Percentiles rank a stretch among this genome's conserved stretches.
phyloP scores from a whole-genome alignment of 37 sponge, comb jelly and placozoan species.

The Chondrosia reniformis region DNA sequence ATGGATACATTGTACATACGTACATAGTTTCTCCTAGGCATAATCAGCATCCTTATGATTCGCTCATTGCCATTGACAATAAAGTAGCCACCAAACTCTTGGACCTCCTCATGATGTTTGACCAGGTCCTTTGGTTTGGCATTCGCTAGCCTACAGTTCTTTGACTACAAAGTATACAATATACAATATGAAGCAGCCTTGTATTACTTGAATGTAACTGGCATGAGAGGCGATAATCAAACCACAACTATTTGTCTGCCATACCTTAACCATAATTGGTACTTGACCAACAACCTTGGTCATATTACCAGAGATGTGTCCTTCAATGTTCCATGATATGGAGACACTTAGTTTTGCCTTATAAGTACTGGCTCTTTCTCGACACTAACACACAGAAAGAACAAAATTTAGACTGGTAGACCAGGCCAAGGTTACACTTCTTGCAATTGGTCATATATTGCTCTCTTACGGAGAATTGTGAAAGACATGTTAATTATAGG shows the following conservation, averaged over 20 bases:
- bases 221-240: neutral
- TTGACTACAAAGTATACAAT: slow-evolving; percentile 52
- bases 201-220: neutral
- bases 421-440: no score
- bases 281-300: slow-evolving; percentile 51
- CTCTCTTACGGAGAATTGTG: no score
- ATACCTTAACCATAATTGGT: slow-evolving; percentile 95
- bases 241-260: no score
- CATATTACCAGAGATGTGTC: slow-evolving; percentile 11
- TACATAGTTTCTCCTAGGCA: slow-evolving; percentile 88
- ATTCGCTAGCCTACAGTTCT: slow-evolving; percentile 60
- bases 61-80: slow-evolving; percentile 94
- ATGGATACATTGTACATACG: no score
- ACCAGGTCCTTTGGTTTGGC: slow-evolving; percentile 65
- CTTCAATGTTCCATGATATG: slow-evolving; percentile 55
- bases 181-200: neutral
- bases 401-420: neutral
- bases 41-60: slow-evolving; percentile 81
- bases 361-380: slow-evolving; percentile 59
- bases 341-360: slow-evolving; percentile 61
- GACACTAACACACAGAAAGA: neutral
- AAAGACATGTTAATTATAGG: no score
- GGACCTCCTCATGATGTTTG: slow-evolving; percentile 71
- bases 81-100: slow-evolving; percentile 98
- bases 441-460: no score